Percentiles rank a stretch among this genome's conserved stretches.
These are phyloP conservation scores for Myripristis murdjan DNA, from an alignment of 2,797 vertebrate species.

Conservation along the genomic window DNA sequence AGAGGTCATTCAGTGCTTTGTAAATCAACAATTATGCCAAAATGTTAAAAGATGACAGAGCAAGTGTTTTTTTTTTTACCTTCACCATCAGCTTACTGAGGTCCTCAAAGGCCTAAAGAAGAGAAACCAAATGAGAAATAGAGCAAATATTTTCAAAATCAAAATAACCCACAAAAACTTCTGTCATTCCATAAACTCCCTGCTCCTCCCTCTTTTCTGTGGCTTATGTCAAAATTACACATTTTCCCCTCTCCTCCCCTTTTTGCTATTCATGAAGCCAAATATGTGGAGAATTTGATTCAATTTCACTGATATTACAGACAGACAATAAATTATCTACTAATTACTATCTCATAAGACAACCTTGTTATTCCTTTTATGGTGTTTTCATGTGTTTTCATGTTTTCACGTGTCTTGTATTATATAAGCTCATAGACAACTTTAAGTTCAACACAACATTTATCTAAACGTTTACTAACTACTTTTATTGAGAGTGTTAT, in stretches of 20 bases:
- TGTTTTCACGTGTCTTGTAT: not conserved
- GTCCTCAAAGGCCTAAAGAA: conserved; percentile 96
- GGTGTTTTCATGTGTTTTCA: not conserved
- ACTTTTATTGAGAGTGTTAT: too few relatives aligned
- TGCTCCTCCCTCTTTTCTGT: not conserved
- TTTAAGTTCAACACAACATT: not conserved
- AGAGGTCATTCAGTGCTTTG: not conserved
- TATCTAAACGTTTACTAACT: too few relatives aligned
- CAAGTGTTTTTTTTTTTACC: conserved; percentile 82
- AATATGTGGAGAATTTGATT: not conserved
- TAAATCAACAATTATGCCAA: conserved; percentile 5
- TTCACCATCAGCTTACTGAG: conserved; percentile 99
- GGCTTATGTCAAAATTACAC: not conserved
- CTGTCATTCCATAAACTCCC: conserved; percentile 36
- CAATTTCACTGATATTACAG: conserved; percentile 7
- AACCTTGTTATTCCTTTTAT: conserved; percentile 1
- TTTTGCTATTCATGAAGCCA: not conserved
- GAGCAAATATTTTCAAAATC: conserved; percentile 45
- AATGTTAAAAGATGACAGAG: not conserved
- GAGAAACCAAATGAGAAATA: conserved; percentile 18
- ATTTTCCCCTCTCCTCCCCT: not conserved
- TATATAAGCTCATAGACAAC: not conserved
- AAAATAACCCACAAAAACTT: conserved; percentile 47
- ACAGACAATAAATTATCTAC: conserved; percentile 7
- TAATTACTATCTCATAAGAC: not conserved